These are phyloP conservation scores for Amphiura filiformis DNA, from an alignment of 35 echinoderm and acorn worm species.

Conservation along the genomic window DNA sequence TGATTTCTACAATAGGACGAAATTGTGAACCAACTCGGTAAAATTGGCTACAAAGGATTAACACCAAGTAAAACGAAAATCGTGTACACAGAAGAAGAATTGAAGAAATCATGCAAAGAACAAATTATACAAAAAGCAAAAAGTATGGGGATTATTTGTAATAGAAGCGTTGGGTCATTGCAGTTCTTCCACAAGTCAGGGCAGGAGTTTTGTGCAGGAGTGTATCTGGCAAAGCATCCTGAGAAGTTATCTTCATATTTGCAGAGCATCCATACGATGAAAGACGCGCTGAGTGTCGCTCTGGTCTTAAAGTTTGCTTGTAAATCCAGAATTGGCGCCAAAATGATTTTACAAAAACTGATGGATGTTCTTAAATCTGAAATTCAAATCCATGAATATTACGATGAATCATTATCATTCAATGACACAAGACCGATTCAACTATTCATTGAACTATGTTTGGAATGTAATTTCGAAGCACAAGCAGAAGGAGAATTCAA, in stretches of 20 bases:
- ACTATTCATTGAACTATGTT: neutral
- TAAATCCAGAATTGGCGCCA: neutral
- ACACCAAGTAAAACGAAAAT: neutral
- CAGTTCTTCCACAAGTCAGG: conserved; percentile 3
- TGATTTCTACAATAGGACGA: neutral
- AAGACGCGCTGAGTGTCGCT: neutral
- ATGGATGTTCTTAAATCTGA: neutral
- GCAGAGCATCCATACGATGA: neutral
- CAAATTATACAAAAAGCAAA: neutral
- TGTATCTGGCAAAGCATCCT: neutral
- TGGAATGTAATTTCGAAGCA: neutral
- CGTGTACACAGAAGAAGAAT: neutral
- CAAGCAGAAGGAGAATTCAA: neutral
- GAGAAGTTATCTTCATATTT: neutral
- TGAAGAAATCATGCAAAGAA: neutral
- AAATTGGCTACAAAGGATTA: neutral
- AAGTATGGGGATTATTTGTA: neutral
- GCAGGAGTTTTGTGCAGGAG: neutral
- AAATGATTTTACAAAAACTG: neutral
- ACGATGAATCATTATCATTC: neutral
- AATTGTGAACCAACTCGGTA: neutral
- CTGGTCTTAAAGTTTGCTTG: neutral
- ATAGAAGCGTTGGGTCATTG: neutral
- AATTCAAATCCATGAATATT: neutral
- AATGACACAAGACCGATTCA: neutral